Evolutionary conservation across 1,140 invertebrate genomes (phyloP), one percentile per base, ranked within the genome.

Genomic region (Lasioglossum baleicum): DNA sequence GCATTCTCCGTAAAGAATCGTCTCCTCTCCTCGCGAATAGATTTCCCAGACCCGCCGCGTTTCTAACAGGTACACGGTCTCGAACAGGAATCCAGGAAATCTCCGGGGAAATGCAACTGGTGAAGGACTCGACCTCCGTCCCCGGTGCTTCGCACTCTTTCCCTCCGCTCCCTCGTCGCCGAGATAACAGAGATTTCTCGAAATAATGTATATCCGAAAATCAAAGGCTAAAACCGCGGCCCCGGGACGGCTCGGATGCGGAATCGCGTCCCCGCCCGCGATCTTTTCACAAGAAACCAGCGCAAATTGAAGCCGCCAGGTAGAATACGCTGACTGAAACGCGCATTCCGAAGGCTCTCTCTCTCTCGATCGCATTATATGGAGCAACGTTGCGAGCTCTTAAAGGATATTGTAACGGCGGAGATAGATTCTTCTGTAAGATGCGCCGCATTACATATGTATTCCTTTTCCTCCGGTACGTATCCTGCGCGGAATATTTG

Each of bases 371-470:
- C 20, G 44, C 13, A 35, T 75, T 75, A 75, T 31, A 58, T 53
- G 40, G 10, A 66, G 73, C 31, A 51, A 20, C 51, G 31, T 8
- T 26, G 44, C 31, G 13, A 65, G 63, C 48, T 56, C 64, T 61
- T 76, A 69, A 69, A 35, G 26, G 11, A 76, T 76, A 76, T 61
- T 61, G 40, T 69, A 58, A 69, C 56, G 26, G 7, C 17, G 2
- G 48, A 70, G 65, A 70, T 76, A 31, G 53, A 76, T 70, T 69
- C 8, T 60, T 70, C 11, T 61, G 15, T 44, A 8, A 69, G 7
- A 69, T 48, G 22, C 42, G 5, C 22, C 5, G n/a, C 22, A 58
- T 44, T 58, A 8, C 40, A 7, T 13, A 51, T 40, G 2, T n/a
- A 11, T 48, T 20, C 15, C 2, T 31, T 15, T 20, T 20, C 7